Evolutionary conservation across 2,888 invertebrate genomes (phyloP), one percentile per base, ranked within the genome.

Genomic region (Erebia palarica): DNA sequence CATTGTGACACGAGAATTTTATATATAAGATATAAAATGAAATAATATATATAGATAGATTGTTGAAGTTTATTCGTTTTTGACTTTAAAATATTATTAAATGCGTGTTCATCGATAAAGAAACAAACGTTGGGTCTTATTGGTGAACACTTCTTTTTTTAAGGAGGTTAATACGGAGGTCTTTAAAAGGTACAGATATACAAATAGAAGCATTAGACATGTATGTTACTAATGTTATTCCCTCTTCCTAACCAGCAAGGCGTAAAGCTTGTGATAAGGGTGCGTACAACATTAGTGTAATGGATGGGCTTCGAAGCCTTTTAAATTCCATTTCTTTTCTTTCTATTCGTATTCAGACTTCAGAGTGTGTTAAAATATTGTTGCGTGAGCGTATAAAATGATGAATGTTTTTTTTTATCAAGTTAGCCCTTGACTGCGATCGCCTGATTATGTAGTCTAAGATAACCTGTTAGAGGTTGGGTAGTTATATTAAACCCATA

Each of bases 241-340:
- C 21, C 63, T 49, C 63, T 49, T 63, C 63, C 63, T 21, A 49
- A 14, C 63, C 49, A 63, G 21, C 63, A 63, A 47, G 47, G 63
- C 63, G 63, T 49, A 49, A 63, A 63, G 63, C 63, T 49, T 42
- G 13, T 49, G 63, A 63, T 49, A 49, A 63, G 63, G 63, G 63
- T 63, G 21, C 18, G 63, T 21, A 63, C 49, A 21, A 63, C 49
- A 63, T 63, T 63, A 63, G 63, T 21, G 21, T n/a, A 63, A 63
- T 21, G 63, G 49, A 63, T 63, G 63, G 16, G 61, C 3, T 49
- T 63, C 21, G 63, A 63, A 49, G 49, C 49, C 49, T 63, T 49
- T 63, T 49, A 21, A 14, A 63, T 63, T 61, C 21, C 47, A 21
- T 47, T 63, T 14, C 18, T 13, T 47, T 18, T 3, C 11, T 49